Base-by-base conservation (phyloP, 92 coral and sea anemone species). In the Parazoanthus swiftii region DNA sequence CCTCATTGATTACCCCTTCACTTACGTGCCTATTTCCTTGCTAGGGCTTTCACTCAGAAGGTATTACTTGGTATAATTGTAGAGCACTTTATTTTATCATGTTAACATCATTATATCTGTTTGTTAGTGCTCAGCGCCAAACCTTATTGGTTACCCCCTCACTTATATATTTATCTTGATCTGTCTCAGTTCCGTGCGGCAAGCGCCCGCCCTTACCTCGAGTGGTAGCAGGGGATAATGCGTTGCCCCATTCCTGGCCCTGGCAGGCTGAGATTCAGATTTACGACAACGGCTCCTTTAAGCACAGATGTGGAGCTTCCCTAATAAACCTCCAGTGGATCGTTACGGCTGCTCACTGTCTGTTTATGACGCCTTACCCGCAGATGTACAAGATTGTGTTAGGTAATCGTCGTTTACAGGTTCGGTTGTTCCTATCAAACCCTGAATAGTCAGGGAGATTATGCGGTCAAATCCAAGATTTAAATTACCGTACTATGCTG, bases 261-360 rank as follows among this genome's bases (percentile, higher is more conserved):
- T 94, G 96, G 96, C 96, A 94, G 63, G 94, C 90, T 20, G 91
- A 92, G 72, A 87, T 94, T 56, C 93, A 85, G 43, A 82, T 59
- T 0, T 54, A 76, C 76, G 36, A 89, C 66, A 6, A 35, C 11
- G 89, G 91, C 11, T 56, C 74, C 1, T 94, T 86, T 13, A 37
- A 2, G 1, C 93, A 92, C 75, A 92, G 92, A 29, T 94, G 96
- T 75, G 94, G 96, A 1, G 94, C 94, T 3, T 86, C 94, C 15
- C 89, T 94, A 59, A 82, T 94, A 3, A 86, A 75, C 37, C 86
- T 85, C 23, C 38, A 74, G 67, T 89, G 92, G 88, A 88, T 94
- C 29, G 93, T 94, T 9, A 94, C 96, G 36, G 96, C 96, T 1
- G 94, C 96, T 2, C 96, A 94, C 86, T 94, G 96, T 63, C 85